Evolutionary conservation across 2,113 vertebrate genomes (phyloP).

Genomic region (Sphaerodactylus townsendi): DNA sequence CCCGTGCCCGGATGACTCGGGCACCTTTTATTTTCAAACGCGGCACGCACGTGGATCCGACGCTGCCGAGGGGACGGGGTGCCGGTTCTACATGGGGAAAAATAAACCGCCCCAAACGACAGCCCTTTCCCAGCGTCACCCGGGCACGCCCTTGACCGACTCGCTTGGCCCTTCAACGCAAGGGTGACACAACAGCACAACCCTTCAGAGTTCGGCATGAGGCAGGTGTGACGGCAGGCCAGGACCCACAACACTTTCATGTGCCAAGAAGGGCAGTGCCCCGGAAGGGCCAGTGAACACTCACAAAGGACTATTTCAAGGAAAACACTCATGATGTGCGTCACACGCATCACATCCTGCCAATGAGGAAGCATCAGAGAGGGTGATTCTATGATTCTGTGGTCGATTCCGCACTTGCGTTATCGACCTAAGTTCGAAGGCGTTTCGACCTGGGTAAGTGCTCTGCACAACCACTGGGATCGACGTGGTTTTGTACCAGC

Average conservation of each 20-base stretch:
- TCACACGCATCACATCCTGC: not conserved
- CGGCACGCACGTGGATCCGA: not conserved
- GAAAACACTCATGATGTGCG: not conserved
- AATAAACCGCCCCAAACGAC: no score
- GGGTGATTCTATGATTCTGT: no score
- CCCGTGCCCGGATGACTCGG: not conserved
- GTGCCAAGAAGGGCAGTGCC: not conserved
- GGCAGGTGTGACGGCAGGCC: no score
- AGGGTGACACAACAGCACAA: not conserved
- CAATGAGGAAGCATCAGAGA: not conserved
- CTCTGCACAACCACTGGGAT: no score
- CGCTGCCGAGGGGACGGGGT: not conserved
- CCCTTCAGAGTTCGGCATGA: no score
- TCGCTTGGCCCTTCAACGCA: not conserved
- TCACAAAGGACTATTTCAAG: not conserved
- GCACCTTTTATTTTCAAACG: not conserved
- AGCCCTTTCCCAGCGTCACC: not conserved
- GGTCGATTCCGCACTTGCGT: no score
- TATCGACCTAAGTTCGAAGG: no score
- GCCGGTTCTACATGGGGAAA: not conserved
- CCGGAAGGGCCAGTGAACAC: not conserved
- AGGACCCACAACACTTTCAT: not conserved
- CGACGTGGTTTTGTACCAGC: no score
- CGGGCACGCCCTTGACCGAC: no score
- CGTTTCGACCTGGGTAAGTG: no score